Base-by-base conservation (phyloP, 2,888 invertebrate species). In the Himalopsyche tibetana region DNA sequence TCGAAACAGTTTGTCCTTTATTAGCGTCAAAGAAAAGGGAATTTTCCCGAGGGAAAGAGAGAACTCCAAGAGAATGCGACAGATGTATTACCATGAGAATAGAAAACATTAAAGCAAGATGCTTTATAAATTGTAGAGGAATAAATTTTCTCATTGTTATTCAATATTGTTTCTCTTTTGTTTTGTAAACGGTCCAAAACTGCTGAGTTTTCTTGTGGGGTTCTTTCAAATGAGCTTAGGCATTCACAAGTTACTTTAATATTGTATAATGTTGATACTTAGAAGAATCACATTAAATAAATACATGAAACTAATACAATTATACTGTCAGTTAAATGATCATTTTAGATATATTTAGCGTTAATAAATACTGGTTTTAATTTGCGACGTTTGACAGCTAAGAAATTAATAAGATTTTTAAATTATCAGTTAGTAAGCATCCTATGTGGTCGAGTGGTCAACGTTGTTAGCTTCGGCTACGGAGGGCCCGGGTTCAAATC, bases 61-160 rank as follows among this genome's bases (percentile, higher is more conserved):
- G 38, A n/a, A 55, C 11, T 51, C 19, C 28, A 82, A 82, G 42
- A 45, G n/a, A 56, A 17, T 19, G 63, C 40, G 40, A 55, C 79
- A 56, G 56, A 84, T 38, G 81, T 84, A 80, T 84, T 84, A 83
- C 74, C 84, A 82, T 80, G 82, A 55, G 84, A 82, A 82, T 84
- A 51, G 81, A 55, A 84, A 79, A 45, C 36, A 81, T 38, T 15
- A 84, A 55, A 56, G 36, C 84, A 40, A 55, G 51, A 74, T 74
- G 74, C 38, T 84, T 84, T 82, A 84, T 84, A 80, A n/a, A 28
- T 74, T 74, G 11, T 36, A 74, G 15, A 36, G 74, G 74, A 36
- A 74, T 74, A 74, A 28, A 74, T 74, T 74, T 74, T 74, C 74
- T 74, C 74, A 74, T 74, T 74, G 80, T 80, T 80, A 80, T 80